Conservation (phyloP, 2,797 vertebrate species). For the Neosalanx taihuensis region DNA sequence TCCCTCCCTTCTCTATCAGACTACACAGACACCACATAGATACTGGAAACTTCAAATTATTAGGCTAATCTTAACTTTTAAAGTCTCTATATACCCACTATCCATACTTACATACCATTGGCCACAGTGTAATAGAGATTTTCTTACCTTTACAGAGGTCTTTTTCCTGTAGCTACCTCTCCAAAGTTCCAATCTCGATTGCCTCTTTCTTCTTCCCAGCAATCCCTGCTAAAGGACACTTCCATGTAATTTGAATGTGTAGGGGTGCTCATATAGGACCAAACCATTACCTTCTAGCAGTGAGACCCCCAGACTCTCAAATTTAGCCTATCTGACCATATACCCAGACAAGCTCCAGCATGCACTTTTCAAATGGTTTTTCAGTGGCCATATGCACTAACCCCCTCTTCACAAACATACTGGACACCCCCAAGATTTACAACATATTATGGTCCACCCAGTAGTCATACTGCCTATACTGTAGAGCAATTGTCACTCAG, state of each 20-base stretch:
- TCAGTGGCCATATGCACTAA: constrained; percentile 31
- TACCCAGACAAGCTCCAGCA: constrained; percentile 27
- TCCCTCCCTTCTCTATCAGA: constrained; percentile 55
- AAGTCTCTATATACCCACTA: constrained; percentile 27
- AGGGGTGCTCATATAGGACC: constrained; percentile 74
- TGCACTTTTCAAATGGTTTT: constrained; percentile 39
- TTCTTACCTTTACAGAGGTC: constrained; percentile 69
- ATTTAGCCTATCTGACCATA: constrained; percentile 43
- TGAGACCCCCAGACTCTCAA: constrained; percentile 35
- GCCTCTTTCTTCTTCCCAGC: constrained; percentile 82
- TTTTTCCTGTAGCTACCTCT: constrained; percentile 42
- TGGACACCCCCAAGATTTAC: constrained; percentile 60
- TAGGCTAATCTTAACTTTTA: constrained; percentile 32
- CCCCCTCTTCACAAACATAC: constrained; percentile 48
- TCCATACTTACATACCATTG: constrained; percentile 44
- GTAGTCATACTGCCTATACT: constrained; percentile 57
- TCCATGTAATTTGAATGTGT: constrained; percentile 75
- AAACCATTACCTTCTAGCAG: constrained; percentile 48
- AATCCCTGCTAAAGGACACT: constrained; percentile 81
- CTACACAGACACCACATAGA: constrained; percentile 47
- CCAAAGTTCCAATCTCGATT: constrained; percentile 65
- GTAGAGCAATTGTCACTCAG: constrained; percentile 43
- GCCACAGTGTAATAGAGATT: constrained; percentile 43
- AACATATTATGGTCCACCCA: constrained; percentile 70
- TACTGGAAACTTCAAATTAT: constrained; percentile 50